Base-by-base conservation (phyloP, 2,797 vertebrate species). In the Pyrocephalus nanus region DNA sequence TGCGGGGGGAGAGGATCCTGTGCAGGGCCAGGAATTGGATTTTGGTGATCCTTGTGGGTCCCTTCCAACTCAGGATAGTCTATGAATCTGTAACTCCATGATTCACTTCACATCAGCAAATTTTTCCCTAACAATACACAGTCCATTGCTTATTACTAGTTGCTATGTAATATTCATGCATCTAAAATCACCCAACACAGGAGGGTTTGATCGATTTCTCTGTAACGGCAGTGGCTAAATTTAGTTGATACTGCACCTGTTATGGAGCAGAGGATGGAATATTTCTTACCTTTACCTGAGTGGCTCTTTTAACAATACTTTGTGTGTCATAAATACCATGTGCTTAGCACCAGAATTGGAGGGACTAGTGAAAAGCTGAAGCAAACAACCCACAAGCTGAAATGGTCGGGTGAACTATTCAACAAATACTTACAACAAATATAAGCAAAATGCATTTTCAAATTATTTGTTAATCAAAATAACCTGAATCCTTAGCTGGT, bases 401-500 rank as follows among this genome's bases (percentile, higher is more conserved):
- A 92, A 83, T 69, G 77, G 21, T 2, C 73, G 74, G 53, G 29
- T 79, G 61, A 88, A 80, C 80, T 79, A 51, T 82, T 94, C 53
- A 77, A 82, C n/a, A 93, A 95, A 95, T 65, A 74, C 64, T 60
- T 88, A 53, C 51, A 54, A 94, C 67, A 96, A 94, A 89, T 81
- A 88, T 90, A 94, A 94, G 15, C 25, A 88, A 94, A 94, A 95
- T 71, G 64, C 83, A 79, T 95, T 95, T 93, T 53, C 38, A 95
- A 95, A 87, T 96, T 78, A 79, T 90, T 93, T 93, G 25, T 90
- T 96, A 95, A 96, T 94, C 83, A 88, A 95, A 96, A 92, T 0
- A 36, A 92, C 53, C 53, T 54, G 80, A 96, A 90, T 82, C 67
- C 47, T 90, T 92, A 95, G 85, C 64, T 85, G 64, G 74, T 67